These are phyloP conservation scores for Agrotis exclamationis DNA, from an alignment of 2,888 invertebrate species.

Conservation along the genomic window DNA sequence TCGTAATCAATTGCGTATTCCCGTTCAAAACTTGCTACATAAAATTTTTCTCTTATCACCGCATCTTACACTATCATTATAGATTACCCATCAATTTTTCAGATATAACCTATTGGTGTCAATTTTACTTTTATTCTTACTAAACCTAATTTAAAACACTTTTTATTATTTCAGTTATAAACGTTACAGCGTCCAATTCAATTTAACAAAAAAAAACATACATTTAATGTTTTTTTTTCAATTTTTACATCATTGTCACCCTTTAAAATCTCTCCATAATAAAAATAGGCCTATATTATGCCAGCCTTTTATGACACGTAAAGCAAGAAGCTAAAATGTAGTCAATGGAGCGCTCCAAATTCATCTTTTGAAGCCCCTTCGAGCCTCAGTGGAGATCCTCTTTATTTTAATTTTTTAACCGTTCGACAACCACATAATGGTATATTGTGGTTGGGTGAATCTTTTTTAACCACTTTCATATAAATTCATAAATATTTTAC, in stretches of 20 bases:
- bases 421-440: slow-evolving; percentile 23
- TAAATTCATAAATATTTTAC: neutral
- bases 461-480: slow-evolving; percentile 14
- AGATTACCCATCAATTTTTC: too few relatives aligned
- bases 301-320: slow-evolving; percentile 4
- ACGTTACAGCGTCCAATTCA: neutral
- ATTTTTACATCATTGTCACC: neutral
- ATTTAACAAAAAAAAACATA: too few relatives aligned
- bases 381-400: slow-evolving; percentile 19
- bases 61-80: too few relatives aligned
- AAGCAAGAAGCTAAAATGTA: slow-evolving; percentile 23
- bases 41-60: too few relatives aligned
- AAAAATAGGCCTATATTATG: neutral
- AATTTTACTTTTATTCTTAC: too few relatives aligned
- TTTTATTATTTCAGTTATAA: neutral
- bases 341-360: slow-evolving; percentile 50
- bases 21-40: too few relatives aligned
- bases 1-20: too few relatives aligned
- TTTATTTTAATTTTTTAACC: slow-evolving; percentile 53
- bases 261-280: neutral
- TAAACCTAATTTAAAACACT: too few relatives aligned
- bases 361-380: slow-evolving; percentile 52
- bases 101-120: too few relatives aligned
- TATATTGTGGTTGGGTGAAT: slow-evolving; percentile 14
- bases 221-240: too few relatives aligned